Evolutionary conservation across 2,888 invertebrate genomes (phyloP).

Genomic region (Nasonovia ribisnigri): DNA sequence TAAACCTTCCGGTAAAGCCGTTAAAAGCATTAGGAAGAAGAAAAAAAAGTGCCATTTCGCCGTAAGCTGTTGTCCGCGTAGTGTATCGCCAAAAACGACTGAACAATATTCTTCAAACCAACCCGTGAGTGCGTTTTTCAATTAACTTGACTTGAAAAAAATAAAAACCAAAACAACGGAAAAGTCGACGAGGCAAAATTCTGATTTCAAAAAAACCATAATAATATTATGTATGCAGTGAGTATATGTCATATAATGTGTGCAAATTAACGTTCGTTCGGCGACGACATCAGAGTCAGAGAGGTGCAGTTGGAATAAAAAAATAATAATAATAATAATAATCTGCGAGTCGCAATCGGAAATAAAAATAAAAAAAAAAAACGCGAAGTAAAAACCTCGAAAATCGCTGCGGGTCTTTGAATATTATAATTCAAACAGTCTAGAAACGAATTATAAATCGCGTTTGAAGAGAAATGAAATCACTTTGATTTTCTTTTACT

Average conservation of each 20-base stretch:
- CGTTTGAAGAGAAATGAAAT: not conserved
- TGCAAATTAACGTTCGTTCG: not conserved
- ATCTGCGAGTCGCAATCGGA: not conserved
- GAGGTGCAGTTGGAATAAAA: not conserved
- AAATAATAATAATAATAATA: not conserved
- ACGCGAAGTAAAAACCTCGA: not conserved
- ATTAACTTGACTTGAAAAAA: slow-evolving; percentile 17
- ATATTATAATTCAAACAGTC: not conserved
- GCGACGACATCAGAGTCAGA: not conserved
- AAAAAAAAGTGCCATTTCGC: slow-evolving; percentile 11
- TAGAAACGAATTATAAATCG: not conserved
- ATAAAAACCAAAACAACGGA: not conserved
- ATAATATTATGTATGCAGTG: not conserved
- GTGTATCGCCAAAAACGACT: not conserved
- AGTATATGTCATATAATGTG: not conserved
- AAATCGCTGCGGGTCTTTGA: not conserved
- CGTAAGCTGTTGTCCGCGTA: slow-evolving; percentile 27
- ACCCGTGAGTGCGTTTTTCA: slow-evolving; percentile 37
- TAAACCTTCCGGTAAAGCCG: slow-evolving; percentile 42
- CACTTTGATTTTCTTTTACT: not conserved
- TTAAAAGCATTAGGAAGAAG: slow-evolving; percentile 52
- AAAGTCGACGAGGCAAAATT: slow-evolving; percentile 5
- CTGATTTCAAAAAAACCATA: not conserved
- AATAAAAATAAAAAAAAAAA: not conserved
- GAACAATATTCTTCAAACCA: slow-evolving; percentile 32